These are phyloP conservation scores for Phania funesta DNA, from an alignment of 2,888 invertebrate genomes.

Conservation along the genomic window DNA sequence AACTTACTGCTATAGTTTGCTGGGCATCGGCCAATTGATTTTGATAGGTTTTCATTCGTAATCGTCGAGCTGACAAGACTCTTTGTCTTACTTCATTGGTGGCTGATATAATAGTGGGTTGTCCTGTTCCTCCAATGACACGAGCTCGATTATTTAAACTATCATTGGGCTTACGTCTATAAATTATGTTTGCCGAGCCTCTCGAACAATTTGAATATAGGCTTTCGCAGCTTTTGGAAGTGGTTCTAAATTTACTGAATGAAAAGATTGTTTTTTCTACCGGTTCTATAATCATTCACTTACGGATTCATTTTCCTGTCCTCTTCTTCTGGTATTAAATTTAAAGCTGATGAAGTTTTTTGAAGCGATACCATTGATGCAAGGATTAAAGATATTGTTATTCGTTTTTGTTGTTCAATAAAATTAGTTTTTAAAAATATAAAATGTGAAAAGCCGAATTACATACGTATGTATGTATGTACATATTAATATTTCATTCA, in stretches of 20 bases:
- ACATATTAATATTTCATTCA: not conserved
- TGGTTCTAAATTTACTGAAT: constrained; percentile 68
- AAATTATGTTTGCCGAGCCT: constrained; percentile 76
- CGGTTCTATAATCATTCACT: constrained; percentile 64
- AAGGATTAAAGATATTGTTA: not conserved
- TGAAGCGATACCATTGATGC: constrained; percentile 74
- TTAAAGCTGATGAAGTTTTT: constrained; percentile 81
- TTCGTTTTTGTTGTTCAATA: not conserved
- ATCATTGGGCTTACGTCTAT: constrained; percentile 72
- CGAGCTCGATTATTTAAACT: constrained; percentile 56
- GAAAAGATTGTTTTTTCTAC: not conserved
- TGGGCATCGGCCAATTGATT: constrained; percentile 90
- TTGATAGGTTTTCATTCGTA: constrained; percentile 88
- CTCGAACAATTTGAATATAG: constrained; percentile 79
- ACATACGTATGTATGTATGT: not conserved
- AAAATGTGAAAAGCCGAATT: constrained; percentile 6
- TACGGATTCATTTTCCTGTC: constrained; percentile 78
- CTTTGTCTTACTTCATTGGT: constrained; percentile 82
- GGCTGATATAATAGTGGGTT: constrained; percentile 73
- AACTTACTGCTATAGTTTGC: constrained; percentile 86
- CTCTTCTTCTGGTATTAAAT: constrained; percentile 74
- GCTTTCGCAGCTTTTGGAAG: constrained; percentile 80
- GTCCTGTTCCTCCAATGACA: constrained; percentile 65
- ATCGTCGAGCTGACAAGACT: constrained; percentile 88
- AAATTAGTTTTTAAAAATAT: constrained; percentile 39